Conservation (phyloP, 1,140 invertebrate genomes). For the Antheraea pernyi region DNA sequence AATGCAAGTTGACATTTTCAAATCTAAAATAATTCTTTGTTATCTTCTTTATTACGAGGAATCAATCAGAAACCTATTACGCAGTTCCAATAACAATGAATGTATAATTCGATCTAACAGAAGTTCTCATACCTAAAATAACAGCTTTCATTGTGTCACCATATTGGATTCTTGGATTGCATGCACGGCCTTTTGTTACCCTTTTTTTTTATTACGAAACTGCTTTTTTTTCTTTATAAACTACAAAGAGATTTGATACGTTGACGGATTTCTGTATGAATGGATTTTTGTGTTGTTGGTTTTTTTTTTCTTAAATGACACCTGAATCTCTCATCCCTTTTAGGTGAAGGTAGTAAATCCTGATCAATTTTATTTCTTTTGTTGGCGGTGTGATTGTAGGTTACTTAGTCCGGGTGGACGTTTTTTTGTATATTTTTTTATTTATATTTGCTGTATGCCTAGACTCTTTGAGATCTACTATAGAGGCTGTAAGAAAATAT, state of each 20-base stretch:
- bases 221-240: conserved; percentile 31
- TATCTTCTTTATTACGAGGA: neutral
- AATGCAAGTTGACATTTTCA: neutral
- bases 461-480: too few relatives aligned
- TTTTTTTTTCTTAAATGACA: conserved; percentile 57
- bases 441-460: too few relatives aligned
- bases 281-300: conserved; percentile 34
- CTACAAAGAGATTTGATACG: conserved; percentile 58
- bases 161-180: conserved; percentile 69
- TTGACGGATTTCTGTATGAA: conserved; percentile 58
- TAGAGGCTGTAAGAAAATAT: too few relatives aligned
- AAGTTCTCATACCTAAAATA: conserved; percentile 62
- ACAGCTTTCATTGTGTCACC: conserved; percentile 51
- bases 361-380: conserved; percentile 58
- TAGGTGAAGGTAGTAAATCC: conserved; percentile 32
- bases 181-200: conserved; percentile 55
- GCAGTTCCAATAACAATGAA: conserved; percentile 17
- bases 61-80: conserved; percentile 1
- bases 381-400: conserved; percentile 19
- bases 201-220: conserved; percentile 38
- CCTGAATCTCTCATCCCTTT: conserved; percentile 60
- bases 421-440: neutral
- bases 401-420: conserved; percentile 17
- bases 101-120: conserved; percentile 35
- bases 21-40: neutral